phyloP scores from a whole-genome alignment of 2,888 invertebrate species.

The Perizoma flavofasciatum region DNA sequence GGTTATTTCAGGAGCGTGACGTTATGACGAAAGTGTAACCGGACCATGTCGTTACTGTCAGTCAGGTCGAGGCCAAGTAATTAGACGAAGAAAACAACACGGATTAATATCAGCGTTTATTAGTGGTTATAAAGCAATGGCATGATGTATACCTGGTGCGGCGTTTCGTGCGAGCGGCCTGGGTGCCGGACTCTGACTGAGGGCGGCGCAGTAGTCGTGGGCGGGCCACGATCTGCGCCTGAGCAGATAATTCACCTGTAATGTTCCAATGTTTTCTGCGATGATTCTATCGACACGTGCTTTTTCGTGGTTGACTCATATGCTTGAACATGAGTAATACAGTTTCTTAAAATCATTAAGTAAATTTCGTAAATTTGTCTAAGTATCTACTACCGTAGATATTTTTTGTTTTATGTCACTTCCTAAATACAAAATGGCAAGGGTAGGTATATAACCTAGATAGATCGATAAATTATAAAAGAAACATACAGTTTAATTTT shows the following conservation, averaged over 20 bases:
- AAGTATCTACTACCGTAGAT: neutral
- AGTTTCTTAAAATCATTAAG: neutral
- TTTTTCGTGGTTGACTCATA: conserved; percentile 43
- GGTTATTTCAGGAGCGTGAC: conserved; percentile 76
- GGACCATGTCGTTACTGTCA: conserved; percentile 76
- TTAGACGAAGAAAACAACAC: conserved; percentile 63
- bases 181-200: conserved; percentile 79
- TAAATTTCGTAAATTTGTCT: neutral
- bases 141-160: conserved; percentile 75
- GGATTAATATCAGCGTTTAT: conserved; percentile 68
- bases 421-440: too few relatives aligned
- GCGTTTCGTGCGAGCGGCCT: conserved; percentile 82
- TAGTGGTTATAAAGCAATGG: conserved; percentile 74
- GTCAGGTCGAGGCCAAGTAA: conserved; percentile 65
- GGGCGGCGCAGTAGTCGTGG: conserved; percentile 47
- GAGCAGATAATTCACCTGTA: conserved; percentile 68
- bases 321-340: conserved; percentile 11
- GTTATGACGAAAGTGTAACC: conserved; percentile 73
- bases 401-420: neutral
- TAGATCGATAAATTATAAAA: too few relatives aligned
- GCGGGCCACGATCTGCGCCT: conserved; percentile 66
- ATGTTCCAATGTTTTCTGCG: conserved; percentile 59
- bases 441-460: too few relatives aligned
- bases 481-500: too few relatives aligned
- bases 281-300: conserved; percentile 46